Evolutionary conservation across 2,797 vertebrate genomes (phyloP).

Genomic region (Pseudochirops corinnae): DNA sequence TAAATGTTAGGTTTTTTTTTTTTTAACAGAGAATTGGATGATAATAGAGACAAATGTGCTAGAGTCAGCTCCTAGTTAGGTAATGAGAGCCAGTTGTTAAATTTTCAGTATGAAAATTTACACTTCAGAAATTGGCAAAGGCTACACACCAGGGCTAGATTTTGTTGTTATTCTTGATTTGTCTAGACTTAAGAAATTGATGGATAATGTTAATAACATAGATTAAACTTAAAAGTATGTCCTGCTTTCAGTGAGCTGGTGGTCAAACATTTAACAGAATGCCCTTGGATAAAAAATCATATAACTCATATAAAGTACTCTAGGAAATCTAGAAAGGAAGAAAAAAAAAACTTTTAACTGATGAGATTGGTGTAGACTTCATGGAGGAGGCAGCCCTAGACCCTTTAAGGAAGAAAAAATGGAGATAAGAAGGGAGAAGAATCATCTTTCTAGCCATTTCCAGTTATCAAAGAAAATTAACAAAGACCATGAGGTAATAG

Average conservation of each 20-base stretch:
- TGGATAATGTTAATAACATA: background rate
- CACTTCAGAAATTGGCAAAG: background rate
- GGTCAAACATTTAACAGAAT: background rate
- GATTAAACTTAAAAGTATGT: background rate
- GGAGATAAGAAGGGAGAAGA: background rate
- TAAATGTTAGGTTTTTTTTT: background rate
- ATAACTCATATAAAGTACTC: background rate
- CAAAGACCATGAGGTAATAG: background rate
- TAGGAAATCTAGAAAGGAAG: background rate
- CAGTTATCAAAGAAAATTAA: background rate
- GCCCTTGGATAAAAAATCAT: background rate
- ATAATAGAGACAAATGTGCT: background rate
- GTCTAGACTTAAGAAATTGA: background rate
- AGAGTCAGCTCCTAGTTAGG: background rate
- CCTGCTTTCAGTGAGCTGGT: background rate
- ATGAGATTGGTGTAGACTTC: background rate
- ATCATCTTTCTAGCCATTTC: background rate
- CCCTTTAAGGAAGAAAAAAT: background rate
- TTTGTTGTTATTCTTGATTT: background rate
- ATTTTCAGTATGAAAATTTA: background rate
- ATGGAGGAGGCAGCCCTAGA: background rate
- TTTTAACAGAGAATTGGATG: background rate
- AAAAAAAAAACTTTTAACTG: background rate
- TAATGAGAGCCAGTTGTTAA: background rate
- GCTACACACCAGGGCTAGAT: background rate